phyloP scores from a whole-genome alignment of 1,140 invertebrate genomes.

The Hirudo medicinalis region DNA sequence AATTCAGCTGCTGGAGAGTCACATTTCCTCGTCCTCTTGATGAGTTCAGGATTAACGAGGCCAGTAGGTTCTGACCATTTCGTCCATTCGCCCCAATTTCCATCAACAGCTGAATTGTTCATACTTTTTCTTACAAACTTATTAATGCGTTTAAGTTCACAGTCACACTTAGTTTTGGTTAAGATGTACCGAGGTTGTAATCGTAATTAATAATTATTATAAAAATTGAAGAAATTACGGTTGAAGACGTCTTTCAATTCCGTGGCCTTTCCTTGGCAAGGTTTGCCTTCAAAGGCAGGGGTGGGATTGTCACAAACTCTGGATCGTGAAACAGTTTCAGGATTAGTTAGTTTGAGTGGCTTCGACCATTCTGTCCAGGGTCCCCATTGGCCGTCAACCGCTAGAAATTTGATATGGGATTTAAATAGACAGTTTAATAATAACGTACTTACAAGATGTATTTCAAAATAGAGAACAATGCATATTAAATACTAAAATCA shows the following conservation, averaged over 20 bases:
- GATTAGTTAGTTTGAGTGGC: neutral
- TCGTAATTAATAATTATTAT: neutral
- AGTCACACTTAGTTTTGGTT: neutral
- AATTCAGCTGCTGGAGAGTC: constrained; percentile 50
- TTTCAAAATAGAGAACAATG: neutral
- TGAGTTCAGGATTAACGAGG: constrained; percentile 27
- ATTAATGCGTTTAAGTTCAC: neutral
- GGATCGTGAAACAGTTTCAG: constrained; percentile 22
- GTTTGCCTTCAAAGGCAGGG: constrained; percentile 28
- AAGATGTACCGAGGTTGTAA: neutral
- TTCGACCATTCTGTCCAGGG: constrained; percentile 17
- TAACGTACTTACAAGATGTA: neutral
- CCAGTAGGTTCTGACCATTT: constrained; percentile 26
- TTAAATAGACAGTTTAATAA: too few relatives aligned
- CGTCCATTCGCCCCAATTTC: constrained; percentile 26
- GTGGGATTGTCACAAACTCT: constrained; percentile 32
- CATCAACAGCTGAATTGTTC: constrained; percentile 25
- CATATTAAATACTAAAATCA: too few relatives aligned
- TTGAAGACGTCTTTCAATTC: constrained; percentile 23
- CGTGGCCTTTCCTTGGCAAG: constrained; percentile 26
- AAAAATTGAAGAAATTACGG: neutral
- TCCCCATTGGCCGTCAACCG: constrained; percentile 13
- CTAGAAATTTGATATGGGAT: neutral
- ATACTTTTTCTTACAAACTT: neutral
- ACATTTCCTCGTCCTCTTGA: constrained; percentile 46